A percentile compares a stretch with the other conserved stretches of the same genome.
Evolutionary conservation across 2,888 invertebrate genomes (phyloP).

Genomic region (Eristalis tenax): DNA sequence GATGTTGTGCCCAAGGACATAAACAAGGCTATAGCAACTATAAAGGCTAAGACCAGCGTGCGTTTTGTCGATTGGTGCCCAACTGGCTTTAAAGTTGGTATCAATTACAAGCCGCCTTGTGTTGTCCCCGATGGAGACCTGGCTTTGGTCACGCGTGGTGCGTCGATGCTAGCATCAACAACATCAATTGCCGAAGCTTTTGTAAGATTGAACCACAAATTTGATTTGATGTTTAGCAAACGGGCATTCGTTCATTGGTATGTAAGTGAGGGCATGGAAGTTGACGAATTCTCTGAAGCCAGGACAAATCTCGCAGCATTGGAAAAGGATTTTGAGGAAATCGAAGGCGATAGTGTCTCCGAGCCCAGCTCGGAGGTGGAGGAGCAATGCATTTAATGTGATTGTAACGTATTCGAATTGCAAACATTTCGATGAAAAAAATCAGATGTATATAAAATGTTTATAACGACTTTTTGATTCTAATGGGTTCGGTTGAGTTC

Average conservation of each 20-base stretch:
- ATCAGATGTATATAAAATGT: background rate
- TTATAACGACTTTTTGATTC: background rate
- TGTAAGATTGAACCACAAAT: conserved; percentile 93
- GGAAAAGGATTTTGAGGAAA: conserved; percentile 75
- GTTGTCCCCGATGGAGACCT: conserved; percentile 87
- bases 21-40: conserved; percentile 88
- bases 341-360: conserved; percentile 65
- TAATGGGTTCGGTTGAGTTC: no score
- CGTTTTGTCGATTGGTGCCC: conserved; percentile 95
- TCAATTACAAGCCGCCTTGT: conserved; percentile 90
- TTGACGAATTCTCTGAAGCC: conserved; percentile 74
- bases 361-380: conserved; percentile 32
- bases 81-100: conserved; percentile 91
- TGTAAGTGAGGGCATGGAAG: conserved; percentile 77
- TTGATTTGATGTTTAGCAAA: conserved; percentile 96
- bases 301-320: conserved; percentile 75
- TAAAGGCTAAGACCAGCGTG: conserved; percentile 87
- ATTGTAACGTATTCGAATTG: background rate
- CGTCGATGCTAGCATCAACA: conserved; percentile 93
- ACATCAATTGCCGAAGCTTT: conserved; percentile 93
- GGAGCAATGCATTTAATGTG: background rate
- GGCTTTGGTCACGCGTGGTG: conserved; percentile 90
- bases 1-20: conserved; percentile 93
- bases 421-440: conserved; percentile 2
- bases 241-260: conserved; percentile 96